Conservation (phyloP, 2,888 invertebrate genomes). For the Drosophila meridionalis region DNA sequence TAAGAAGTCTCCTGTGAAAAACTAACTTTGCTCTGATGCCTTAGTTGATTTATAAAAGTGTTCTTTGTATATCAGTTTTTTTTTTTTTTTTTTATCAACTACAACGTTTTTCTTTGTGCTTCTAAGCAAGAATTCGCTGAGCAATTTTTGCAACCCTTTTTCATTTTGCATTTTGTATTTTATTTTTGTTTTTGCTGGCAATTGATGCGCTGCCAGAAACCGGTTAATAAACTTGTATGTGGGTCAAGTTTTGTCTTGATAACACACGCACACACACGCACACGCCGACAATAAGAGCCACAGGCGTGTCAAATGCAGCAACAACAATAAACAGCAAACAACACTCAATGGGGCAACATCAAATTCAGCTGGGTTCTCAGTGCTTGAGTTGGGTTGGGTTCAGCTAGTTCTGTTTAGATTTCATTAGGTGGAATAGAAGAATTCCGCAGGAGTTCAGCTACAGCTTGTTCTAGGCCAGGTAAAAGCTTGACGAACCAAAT, state of each 20-base stretch:
- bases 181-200: slow-evolving; percentile 22
- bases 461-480: slow-evolving; percentile 40
- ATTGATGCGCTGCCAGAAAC: slow-evolving; percentile 60
- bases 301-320: slow-evolving; percentile 72
- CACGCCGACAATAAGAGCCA: slow-evolving; percentile 57
- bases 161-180: not conserved
- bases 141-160: slow-evolving; percentile 59
- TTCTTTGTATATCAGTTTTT: not conserved
- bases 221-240: slow-evolving; percentile 83
- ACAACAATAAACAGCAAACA: slow-evolving; percentile 42
- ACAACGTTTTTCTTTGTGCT: slow-evolving; percentile 8
- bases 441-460: slow-evolving; percentile 19
- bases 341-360: slow-evolving; percentile 43
- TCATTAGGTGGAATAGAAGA: slow-evolving; percentile 33
- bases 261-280: slow-evolving; percentile 54
- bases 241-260: slow-evolving; percentile 84
- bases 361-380: slow-evolving; percentile 51
- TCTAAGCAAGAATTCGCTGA: slow-evolving; percentile 38
- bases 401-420: slow-evolving; percentile 46
- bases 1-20: not conserved
- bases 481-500: slow-evolving; percentile 18
- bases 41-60: not conserved
- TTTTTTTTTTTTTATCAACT: not conserved
- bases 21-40: not conserved
- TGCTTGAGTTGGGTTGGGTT: slow-evolving; percentile 16